phyloP scores from a whole-genome alignment of 2,113 vertebrate species.

The Callipepla squamata region DNA sequence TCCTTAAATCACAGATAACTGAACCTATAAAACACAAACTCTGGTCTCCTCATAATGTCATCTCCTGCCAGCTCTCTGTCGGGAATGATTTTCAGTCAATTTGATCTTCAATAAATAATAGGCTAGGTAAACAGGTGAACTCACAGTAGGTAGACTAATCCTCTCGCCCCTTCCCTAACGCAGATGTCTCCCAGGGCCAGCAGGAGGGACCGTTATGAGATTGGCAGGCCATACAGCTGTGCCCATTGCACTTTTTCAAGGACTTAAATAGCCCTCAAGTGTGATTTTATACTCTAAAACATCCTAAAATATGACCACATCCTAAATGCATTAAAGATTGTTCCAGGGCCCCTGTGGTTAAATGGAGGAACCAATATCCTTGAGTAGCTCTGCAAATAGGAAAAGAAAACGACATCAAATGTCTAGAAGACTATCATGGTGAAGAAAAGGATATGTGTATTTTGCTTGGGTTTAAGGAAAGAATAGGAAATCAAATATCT shows the following conservation, averaged over 20 bases:
- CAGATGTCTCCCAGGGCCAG: neutral
- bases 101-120: conserved; percentile 69
- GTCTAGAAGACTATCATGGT: neutral
- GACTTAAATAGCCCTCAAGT: conserved; percentile 45
- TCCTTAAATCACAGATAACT: conserved; percentile 63
- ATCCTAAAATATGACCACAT: conserved; percentile 70
- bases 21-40: neutral
- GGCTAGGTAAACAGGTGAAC: conserved; percentile 69
- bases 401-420: conserved; percentile 59
- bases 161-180: conserved; percentile 20
- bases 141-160: conserved; percentile 56
- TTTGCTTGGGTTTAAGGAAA: conserved; percentile 34
- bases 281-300: conserved; percentile 57
- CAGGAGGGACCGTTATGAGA: conserved; percentile 36
- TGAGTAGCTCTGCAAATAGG: conserved; percentile 36
- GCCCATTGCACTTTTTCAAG: conserved; percentile 25
- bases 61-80: conserved; percentile 44
- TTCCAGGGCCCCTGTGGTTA: conserved; percentile 41
- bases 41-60: conserved; percentile 38
- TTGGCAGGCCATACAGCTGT: neutral
- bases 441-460: conserved; percentile 22
- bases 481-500: neutral
- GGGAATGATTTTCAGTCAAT: conserved; percentile 58
- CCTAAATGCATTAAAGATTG: conserved; percentile 67
- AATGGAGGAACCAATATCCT: conserved; percentile 68